Evolutionary conservation across 2,797 vertebrate species (phyloP).

Genomic region (Chaunax sp.): DNA sequence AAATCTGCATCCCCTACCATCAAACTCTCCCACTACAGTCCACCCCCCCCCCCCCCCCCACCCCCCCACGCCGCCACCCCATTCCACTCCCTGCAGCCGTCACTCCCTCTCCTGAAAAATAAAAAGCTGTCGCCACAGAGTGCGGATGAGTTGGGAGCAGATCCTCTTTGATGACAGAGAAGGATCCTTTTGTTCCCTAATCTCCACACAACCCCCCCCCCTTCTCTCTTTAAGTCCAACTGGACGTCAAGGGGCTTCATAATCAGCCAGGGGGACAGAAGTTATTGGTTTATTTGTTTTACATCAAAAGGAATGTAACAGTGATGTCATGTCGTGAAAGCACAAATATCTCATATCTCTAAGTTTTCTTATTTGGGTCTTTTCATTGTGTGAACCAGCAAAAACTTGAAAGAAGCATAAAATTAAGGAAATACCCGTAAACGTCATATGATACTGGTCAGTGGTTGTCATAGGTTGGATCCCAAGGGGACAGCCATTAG

Average conservation of each 20-base stretch:
- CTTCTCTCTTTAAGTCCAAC: conserved; percentile 63
- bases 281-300: conserved; percentile 66
- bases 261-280: conserved; percentile 61
- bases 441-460: conserved; percentile 38
- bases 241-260: conserved; percentile 72
- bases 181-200: conserved; percentile 89
- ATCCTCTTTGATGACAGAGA: conserved; percentile 90
- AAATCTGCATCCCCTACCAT: conserved; percentile 82
- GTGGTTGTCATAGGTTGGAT: conserved; percentile 25
- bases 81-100: conserved; percentile 73
- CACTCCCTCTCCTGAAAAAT: conserved; percentile 71
- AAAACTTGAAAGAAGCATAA: background rate
- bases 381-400: background rate
- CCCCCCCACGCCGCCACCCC: conserved; percentile 45
- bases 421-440: background rate
- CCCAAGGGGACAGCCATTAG: conserved; percentile 33
- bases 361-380: background rate
- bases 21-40: conserved; percentile 61
- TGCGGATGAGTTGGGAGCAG: conserved; percentile 83
- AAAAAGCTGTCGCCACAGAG: conserved; percentile 84
- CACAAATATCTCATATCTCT: background rate
- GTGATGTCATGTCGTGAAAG: conserved; percentile 3
- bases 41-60: conserved; percentile 48
- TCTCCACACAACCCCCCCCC: conserved; percentile 66
- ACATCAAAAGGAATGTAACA: conserved; percentile 42